phyloP scores from a whole-genome alignment of 1,140 invertebrate species.

The Drosophila jambulina region DNA sequence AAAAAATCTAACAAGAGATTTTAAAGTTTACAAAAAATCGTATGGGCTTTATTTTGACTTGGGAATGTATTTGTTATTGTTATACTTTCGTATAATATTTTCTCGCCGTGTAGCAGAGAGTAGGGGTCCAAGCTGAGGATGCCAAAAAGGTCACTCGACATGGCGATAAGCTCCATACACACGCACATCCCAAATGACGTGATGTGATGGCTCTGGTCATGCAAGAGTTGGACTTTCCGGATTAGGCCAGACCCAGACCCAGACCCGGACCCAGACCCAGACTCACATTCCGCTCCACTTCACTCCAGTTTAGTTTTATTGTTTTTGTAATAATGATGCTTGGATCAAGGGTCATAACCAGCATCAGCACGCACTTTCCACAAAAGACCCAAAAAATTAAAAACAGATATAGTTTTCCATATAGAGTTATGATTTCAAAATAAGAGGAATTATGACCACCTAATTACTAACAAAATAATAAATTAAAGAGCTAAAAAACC shows the following conservation, averaged over 20 bases:
- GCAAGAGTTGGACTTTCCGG: slow-evolving; percentile 24
- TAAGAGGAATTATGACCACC: background rate
- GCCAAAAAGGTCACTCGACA: slow-evolving; percentile 35
- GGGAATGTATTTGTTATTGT: background rate
- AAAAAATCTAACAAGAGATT: background rate
- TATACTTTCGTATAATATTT: background rate
- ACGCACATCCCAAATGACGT: slow-evolving; percentile 9
- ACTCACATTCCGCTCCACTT: slow-evolving; percentile 15
- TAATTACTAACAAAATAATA: no score
- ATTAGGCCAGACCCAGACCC: background rate
- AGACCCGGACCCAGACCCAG: background rate
- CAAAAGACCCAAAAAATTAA: background rate
- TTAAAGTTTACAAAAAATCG: background rate
- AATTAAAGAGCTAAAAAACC: no score
- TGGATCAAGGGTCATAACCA: slow-evolving; percentile 33
- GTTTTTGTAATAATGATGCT: slow-evolving; percentile 24
- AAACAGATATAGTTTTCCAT: background rate
- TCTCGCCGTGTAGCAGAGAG: background rate
- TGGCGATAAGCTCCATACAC: slow-evolving; percentile 15
- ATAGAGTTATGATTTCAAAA: background rate
- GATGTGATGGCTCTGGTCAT: slow-evolving; percentile 27
- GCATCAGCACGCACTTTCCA: slow-evolving; percentile 45
- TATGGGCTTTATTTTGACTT: background rate
- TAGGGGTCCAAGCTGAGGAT: slow-evolving; percentile 2
- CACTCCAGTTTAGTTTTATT: slow-evolving; percentile 5